Evolutionary conservation across 1,140 invertebrate genomes (phyloP).

Genomic region (Aphaenogaster rudis): DNA sequence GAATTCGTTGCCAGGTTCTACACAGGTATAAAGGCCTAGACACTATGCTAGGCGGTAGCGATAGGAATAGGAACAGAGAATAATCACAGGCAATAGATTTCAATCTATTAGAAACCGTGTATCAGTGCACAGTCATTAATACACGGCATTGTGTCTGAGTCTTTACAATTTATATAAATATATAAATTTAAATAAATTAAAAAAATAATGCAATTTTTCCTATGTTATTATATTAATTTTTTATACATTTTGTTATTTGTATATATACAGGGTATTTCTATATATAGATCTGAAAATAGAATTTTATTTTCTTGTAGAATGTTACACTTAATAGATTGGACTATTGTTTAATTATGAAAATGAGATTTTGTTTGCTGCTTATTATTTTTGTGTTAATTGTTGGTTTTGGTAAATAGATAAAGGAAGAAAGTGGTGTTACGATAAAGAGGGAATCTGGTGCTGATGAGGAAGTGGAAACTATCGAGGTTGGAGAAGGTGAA

Average conservation of each 20-base stretch:
- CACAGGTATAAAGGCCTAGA: conserved; percentile 77
- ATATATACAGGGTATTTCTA: background rate
- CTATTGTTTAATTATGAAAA: background rate
- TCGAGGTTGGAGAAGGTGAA: conserved; percentile 83
- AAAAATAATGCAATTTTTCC: background rate
- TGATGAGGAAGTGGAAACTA: conserved; percentile 86
- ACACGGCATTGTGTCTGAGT: too few species aligned
- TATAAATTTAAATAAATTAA: conserved; percentile 74
- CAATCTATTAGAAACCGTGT: too few species aligned
- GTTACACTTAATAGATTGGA: conserved; percentile 8
- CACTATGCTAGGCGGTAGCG: too few species aligned
- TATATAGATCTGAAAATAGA: background rate
- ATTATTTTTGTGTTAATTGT: conserved; percentile 7
- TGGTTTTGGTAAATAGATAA: conserved; percentile 77
- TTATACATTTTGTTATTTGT: background rate
- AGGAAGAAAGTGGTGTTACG: conserved; percentile 83
- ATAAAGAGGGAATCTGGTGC: conserved; percentile 85
- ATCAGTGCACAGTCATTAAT: too few species aligned
- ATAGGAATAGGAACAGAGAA: too few species aligned
- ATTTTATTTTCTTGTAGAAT: background rate
- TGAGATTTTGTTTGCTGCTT: background rate
- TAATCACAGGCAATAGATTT: too few species aligned
- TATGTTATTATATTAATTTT: background rate
- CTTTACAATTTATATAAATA: background rate
- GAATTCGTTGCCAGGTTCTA: conserved; percentile 84